Percentiles rank a stretch among this genome's conserved stretches.
phyloP scores from a whole-genome alignment of 2,888 invertebrate genomes.

The Nemapogon koenigi region DNA sequence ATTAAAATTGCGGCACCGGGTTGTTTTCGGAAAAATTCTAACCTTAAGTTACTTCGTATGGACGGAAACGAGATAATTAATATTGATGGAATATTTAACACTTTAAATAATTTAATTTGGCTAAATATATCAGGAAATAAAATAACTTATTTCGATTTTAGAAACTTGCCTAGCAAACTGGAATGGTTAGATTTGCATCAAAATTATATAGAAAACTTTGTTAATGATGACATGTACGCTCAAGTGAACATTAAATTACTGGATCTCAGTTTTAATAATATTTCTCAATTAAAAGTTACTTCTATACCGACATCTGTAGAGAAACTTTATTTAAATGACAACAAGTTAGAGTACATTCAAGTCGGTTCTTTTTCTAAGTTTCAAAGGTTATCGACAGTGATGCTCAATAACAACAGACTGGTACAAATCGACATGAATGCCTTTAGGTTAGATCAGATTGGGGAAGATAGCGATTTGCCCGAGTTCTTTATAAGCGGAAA shows the following conservation, averaged over 20 bases:
- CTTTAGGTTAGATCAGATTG: conserved; percentile 71
- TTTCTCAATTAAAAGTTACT: conserved; percentile 70
- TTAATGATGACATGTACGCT: conserved; percentile 59
- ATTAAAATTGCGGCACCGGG: conserved; percentile 75
- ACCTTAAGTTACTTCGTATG: conserved; percentile 74
- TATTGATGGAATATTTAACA: conserved; percentile 73
- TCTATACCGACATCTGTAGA: conserved; percentile 77
- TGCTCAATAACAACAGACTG: conserved; percentile 77
- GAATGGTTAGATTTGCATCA: conserved; percentile 83
- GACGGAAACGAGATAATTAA: conserved; percentile 82
- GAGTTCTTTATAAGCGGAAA: conserved; percentile 84
- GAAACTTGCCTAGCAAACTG: conserved; percentile 73
- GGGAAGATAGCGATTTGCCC: conserved; percentile 74
- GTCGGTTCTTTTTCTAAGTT: conserved; percentile 75
- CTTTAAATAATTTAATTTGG: conserved; percentile 75
- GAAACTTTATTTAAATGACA: conserved; percentile 76
- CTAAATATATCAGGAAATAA: conserved; percentile 82
- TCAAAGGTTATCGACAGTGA: conserved; percentile 72
- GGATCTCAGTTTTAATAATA: conserved; percentile 76
- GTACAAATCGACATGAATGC: conserved; percentile 76
- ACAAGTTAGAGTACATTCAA: conserved; percentile 71
- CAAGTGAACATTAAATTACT: conserved; percentile 72
- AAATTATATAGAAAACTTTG: conserved; percentile 72
- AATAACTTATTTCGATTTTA: conserved; percentile 77
- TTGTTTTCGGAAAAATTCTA: conserved; percentile 75